Evolutionary conservation across 2,888 invertebrate species (phyloP).

Genomic region (Oscheius sp.): DNA sequence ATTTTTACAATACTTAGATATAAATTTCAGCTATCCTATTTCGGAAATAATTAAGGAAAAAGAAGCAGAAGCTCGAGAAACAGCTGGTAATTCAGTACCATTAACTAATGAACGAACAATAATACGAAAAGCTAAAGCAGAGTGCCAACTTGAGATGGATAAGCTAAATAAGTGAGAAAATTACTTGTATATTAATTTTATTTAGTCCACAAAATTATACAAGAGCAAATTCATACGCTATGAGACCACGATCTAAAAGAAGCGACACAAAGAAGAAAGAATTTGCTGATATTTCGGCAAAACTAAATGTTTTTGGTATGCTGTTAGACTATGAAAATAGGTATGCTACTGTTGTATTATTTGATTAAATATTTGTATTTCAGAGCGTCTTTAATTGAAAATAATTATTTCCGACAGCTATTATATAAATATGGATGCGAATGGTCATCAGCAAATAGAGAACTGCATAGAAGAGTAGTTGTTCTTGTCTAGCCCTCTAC

Average conservation of each 20-base stretch:
- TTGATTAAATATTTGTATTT: neutral
- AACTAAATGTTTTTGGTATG: too few relatives aligned
- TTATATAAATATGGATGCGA: too few relatives aligned
- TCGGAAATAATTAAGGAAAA: neutral
- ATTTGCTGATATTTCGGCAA: too few relatives aligned
- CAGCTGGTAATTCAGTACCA: neutral
- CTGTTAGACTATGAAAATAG: too few relatives aligned
- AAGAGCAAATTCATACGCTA: too few relatives aligned
- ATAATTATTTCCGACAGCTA: neutral
- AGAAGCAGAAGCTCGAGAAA: neutral
- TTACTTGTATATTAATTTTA: neutral
- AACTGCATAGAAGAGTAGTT: too few relatives aligned
- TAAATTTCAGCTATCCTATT: neutral
- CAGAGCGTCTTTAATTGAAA: neutral
- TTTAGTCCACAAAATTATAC: neutral
- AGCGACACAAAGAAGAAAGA: too few relatives aligned
- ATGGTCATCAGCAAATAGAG: too few relatives aligned
- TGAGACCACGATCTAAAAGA: neutral
- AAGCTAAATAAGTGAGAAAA: neutral
- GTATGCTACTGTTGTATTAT: neutral
- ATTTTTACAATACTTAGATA: neutral
- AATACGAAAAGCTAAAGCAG: neutral
- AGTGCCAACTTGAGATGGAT: neutral
- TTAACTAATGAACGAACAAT: neutral
- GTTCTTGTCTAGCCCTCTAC: too few relatives aligned